Evolutionary conservation across 1,140 invertebrate species (phyloP).

Genomic region (Hycleus cichorii): DNA sequence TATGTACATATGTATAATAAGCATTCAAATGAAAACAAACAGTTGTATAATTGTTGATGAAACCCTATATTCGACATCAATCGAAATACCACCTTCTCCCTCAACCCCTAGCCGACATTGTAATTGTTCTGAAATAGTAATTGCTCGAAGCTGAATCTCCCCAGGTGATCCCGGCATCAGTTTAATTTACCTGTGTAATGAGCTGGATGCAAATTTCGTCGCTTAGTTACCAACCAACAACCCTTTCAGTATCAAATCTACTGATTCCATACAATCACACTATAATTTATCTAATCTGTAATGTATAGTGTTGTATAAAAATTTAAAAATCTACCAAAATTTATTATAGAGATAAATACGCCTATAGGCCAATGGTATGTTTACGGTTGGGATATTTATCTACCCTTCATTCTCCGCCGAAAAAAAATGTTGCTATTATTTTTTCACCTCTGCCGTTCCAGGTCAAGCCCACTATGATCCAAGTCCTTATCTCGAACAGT

Average conservation of each 20-base stretch:
- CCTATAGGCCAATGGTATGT: slow-evolving; percentile 21
- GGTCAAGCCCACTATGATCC: slow-evolving; percentile 25
- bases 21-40: no score
- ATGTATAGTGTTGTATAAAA: no score
- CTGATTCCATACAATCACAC: no score
- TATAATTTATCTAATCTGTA: no score
- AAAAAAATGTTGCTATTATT: slow-evolving; percentile 32
- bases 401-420: slow-evolving; percentile 16
- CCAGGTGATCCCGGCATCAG: slow-evolving; percentile 34
- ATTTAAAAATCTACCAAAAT: slow-evolving; percentile 1
- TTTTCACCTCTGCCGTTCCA: slow-evolving; percentile 29
- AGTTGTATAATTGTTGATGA: no score
- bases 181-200: slow-evolving; percentile 42
- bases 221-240: not conserved
- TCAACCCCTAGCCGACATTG: slow-evolving; percentile 7
- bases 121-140: slow-evolving; percentile 30
- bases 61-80: slow-evolving; percentile 7
- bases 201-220: slow-evolving; percentile 33
- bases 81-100: slow-evolving; percentile 10
- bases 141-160: slow-evolving; percentile 24
- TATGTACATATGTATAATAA: no score
- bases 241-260: slow-evolving; percentile 6
- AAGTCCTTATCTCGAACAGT: slow-evolving; percentile 18
- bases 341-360: slow-evolving; percentile 22
- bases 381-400: slow-evolving; percentile 25